Evolutionary conservation across 2,888 invertebrate species (phyloP).

Genomic region (Dugesia japonica): DNA sequence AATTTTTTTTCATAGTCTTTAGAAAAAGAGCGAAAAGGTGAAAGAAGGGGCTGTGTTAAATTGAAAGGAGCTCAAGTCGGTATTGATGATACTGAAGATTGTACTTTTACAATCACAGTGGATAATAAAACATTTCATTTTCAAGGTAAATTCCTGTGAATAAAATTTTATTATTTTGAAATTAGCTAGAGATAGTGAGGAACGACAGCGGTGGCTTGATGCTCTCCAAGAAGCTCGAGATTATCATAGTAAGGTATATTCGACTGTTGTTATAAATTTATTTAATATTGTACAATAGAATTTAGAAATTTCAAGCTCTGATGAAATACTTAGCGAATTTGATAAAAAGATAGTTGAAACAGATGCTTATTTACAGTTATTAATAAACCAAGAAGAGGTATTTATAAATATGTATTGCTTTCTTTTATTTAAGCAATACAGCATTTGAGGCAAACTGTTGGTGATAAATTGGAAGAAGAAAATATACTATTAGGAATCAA

Average conservation of each 20-base stretch:
- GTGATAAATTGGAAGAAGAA: background rate
- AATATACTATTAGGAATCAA: background rate
- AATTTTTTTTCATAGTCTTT: background rate
- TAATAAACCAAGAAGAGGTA: constrained; percentile 64
- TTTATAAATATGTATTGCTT: too few species aligned
- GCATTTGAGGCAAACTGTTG: background rate
- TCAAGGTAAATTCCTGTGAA: constrained; percentile 53
- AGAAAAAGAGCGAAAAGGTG: constrained; percentile 52
- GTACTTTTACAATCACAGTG: constrained; percentile 93
- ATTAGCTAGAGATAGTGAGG: constrained; percentile 70
- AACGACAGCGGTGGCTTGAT: constrained; percentile 85
- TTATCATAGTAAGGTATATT: constrained; percentile 52
- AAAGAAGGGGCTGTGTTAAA: constrained; percentile 85
- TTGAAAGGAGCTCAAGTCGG: constrained; percentile 89
- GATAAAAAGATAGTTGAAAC: constrained; percentile 81
- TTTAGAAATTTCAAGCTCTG: background rate
- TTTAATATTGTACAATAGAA: background rate
- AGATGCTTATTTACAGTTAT: constrained; percentile 79
- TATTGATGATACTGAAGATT: constrained; percentile 87
- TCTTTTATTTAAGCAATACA: too few species aligned
- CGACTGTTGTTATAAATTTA: background rate
- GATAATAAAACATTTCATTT: constrained; percentile 98
- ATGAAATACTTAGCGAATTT: constrained; percentile 54
- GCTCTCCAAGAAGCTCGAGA: constrained; percentile 63
- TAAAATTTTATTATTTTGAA: too few species aligned